Base-by-base conservation (phyloP, 2,113 vertebrate genomes). In the Oophaga pumilio region DNA sequence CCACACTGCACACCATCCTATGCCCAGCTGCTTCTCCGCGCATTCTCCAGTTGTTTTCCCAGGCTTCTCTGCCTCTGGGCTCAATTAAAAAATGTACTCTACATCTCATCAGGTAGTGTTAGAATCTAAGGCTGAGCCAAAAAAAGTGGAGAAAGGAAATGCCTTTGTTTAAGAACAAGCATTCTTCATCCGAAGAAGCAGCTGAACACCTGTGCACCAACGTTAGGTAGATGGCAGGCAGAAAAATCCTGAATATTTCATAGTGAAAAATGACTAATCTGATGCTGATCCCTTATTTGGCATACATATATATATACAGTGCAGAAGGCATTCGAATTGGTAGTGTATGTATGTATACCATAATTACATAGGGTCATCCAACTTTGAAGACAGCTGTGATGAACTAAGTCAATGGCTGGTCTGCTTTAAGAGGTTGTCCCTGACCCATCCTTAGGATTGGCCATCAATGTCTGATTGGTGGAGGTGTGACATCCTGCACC, bases 31-130 rank as follows among this genome's bases (percentile, higher is more conserved):
- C 91, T 94, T 90, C 91, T 91, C 93, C 90, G 92, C 92, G 90
- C 93, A 92, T 93, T 91, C 85, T 88, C 93, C 93, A 90, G 89
- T 93, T 91, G 91, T 94, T 92, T 89, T 92, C 69, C 71, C 92
- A 94, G 92, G 93, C 90, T 94, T 91, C 90, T 90, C 93, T 81
- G 95, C 94, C 95, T 94, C 93, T 94, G 94, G 95, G 94, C 94
- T 90, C 94, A 94, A 94, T 95, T 96, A 95, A 94, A 94, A 94
- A 91, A 93, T 90, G 91, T 91, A 93, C 90, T 93, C 92, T 91
- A 85, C 92, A 86, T 95, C 94, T 94, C 92, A 91, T 93, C 90
- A 93, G 92, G 93, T 91, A 52, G 94, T 91, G 93, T 94, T 93
- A 92, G 94, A 93, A 94, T 94, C 92, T 92, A 93, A 90, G 94